Evolutionary conservation across 2,113 vertebrate species (phyloP).

Genomic region (Sinocyclocheilus grahami): DNA sequence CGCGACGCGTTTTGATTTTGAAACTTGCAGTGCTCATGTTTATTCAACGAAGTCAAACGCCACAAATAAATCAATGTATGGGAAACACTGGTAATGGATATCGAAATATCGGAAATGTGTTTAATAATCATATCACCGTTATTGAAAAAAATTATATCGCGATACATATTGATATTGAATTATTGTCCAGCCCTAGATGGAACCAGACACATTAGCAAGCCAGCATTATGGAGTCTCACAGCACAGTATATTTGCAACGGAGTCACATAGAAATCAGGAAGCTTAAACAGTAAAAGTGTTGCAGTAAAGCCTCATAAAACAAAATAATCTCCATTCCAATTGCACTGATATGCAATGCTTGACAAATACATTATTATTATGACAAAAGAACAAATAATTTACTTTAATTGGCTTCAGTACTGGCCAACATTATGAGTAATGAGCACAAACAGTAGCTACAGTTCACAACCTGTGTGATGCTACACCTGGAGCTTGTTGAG

Average conservation of each 20-base stretch:
- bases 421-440: neutral
- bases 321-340: neutral
- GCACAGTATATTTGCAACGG: neutral
- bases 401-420: neutral
- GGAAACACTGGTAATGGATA: too few species aligned
- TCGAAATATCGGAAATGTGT: neutral
- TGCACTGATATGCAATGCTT: neutral
- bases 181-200: neutral
- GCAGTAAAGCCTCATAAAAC: neutral
- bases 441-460: neutral
- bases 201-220: neutral
- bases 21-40: too few species aligned
- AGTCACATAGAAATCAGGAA: neutral
- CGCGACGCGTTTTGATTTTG: too few species aligned
- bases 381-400: neutral
- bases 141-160: too few species aligned
- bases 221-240: neutral
- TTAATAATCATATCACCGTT: too few species aligned
- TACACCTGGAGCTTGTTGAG: slow-evolving; percentile 10
- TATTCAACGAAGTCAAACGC: too few species aligned
- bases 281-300: neutral
- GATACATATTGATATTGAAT: too few species aligned
- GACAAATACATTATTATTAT: neutral
- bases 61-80: too few species aligned
- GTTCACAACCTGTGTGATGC: neutral